Conservation (phyloP, 2,888 invertebrate genomes). For the Eulithis prunata region DNA sequence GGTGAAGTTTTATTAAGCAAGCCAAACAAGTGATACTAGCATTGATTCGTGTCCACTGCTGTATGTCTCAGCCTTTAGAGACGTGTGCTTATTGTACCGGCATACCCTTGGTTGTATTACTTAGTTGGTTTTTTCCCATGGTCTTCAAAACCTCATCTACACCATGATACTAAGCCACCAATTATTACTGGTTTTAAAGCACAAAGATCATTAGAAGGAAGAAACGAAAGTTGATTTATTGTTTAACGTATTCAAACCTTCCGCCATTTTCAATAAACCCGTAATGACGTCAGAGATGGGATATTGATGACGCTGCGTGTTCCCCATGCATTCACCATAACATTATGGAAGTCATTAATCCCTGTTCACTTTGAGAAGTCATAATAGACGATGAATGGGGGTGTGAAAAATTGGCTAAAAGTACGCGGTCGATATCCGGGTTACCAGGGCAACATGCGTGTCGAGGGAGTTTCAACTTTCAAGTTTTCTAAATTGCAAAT, state of each 20-base stretch:
- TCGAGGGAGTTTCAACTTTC: neutral
- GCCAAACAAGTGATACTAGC: too few relatives aligned
- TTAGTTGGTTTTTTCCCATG: too few relatives aligned
- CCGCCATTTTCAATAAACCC: constrained; percentile 17
- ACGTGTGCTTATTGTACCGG: too few relatives aligned
- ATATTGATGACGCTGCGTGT: constrained; percentile 37
- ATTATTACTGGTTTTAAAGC: neutral
- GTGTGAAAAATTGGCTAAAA: constrained; percentile 30
- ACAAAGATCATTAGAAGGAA: neutral
- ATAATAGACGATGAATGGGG: constrained; percentile 27
- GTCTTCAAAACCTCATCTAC: too few relatives aligned
- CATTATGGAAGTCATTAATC: constrained; percentile 35
- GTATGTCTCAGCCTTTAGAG: too few relatives aligned
- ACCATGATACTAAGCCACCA: too few relatives aligned
- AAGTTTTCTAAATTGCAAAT: constrained; percentile 1
- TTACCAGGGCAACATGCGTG: constrained; percentile 26
- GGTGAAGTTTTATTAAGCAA: too few relatives aligned
- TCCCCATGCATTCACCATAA: constrained; percentile 27
- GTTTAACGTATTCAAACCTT: constrained; percentile 10
- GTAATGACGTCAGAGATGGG: constrained; percentile 25
- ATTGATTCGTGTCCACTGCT: too few relatives aligned
- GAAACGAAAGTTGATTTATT: constrained; percentile 6
- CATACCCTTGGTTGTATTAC: too few relatives aligned
- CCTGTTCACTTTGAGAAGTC: constrained; percentile 24
- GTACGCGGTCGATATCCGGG: constrained; percentile 26